Percentiles rank a stretch among this genome's conserved stretches.
These are phyloP conservation scores for Oscheius sp. DNA, from an alignment of 2,888 invertebrate genomes.

Conservation along the genomic window DNA sequence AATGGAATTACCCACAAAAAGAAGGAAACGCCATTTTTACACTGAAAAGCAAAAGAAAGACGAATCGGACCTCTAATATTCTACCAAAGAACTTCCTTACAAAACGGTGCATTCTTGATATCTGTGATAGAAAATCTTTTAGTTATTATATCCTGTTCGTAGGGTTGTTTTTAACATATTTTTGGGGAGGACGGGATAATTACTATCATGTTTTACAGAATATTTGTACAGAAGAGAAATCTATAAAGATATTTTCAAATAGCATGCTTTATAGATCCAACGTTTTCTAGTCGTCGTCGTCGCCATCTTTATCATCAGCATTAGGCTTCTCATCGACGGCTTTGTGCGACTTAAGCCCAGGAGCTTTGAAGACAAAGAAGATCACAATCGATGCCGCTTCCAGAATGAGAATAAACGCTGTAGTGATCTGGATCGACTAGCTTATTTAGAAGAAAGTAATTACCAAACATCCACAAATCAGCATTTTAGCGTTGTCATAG, in stretches of 20 bases:
- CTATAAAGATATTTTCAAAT: neutral
- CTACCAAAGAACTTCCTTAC: neutral
- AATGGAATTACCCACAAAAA: conserved; percentile 63
- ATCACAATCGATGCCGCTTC: neutral
- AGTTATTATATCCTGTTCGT: too few species aligned
- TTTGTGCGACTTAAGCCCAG: conserved; percentile 1
- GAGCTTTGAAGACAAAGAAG: neutral
- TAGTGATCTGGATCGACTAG: neutral
- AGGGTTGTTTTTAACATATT: too few species aligned
- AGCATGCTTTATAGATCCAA: neutral
- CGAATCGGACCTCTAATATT: conserved; percentile 13
- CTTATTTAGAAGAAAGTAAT: neutral
- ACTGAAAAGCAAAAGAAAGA: conserved; percentile 45
- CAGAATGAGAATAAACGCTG: neutral
- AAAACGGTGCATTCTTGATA: neutral
- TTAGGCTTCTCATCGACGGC: neutral
- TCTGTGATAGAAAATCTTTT: conserved; percentile 16
- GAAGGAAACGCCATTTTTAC: conserved; percentile 66
- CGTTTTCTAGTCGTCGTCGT: neutral
- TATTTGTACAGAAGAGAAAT: neutral
- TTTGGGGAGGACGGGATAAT: neutral
- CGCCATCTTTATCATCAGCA: too few species aligned
- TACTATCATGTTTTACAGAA: too few species aligned
- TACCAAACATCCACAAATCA: conserved; percentile 3
- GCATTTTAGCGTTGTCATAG: neutral